Conservation (phyloP, 1,140 invertebrate species). For the Andrena cerasifolii region DNA sequence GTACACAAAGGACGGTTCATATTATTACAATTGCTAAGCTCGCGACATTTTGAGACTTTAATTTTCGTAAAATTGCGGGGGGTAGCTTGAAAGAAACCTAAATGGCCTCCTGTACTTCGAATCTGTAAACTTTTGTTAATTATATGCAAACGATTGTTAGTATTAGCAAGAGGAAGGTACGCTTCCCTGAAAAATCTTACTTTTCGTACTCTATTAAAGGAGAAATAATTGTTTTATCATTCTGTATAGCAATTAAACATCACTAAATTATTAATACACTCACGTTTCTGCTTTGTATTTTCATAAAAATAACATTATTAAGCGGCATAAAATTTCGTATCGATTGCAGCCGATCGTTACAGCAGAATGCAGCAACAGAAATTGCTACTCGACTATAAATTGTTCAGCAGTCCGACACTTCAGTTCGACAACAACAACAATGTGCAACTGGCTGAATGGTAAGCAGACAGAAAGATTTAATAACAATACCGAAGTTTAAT, state of each 20-base stretch:
- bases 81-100: too few species aligned
- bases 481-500: too few species aligned
- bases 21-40: too few species aligned
- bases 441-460: slow-evolving; percentile 33
- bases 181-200: too few species aligned
- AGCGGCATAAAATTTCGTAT: slow-evolving; percentile 7
- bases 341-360: slow-evolving; percentile 44
- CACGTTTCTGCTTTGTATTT: not conserved
- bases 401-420: slow-evolving; percentile 28
- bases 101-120: too few species aligned
- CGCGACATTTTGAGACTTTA: too few species aligned
- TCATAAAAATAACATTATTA: not conserved
- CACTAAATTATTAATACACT: not conserved
- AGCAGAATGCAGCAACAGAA: slow-evolving; percentile 44
- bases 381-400: slow-evolving; percentile 54
- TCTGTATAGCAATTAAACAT: not conserved
- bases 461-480: slow-evolving; percentile 12
- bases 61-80: too few species aligned
- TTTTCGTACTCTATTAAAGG: not conserved
- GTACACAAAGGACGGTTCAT: too few species aligned
- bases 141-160: too few species aligned
- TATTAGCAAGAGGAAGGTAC: too few species aligned
- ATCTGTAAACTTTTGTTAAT: too few species aligned
- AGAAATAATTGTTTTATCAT: not conserved
- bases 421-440: slow-evolving; percentile 57